Evolutionary conservation across 2,888 invertebrate species (phyloP).

Genomic region (Drosophila affinis): DNA sequence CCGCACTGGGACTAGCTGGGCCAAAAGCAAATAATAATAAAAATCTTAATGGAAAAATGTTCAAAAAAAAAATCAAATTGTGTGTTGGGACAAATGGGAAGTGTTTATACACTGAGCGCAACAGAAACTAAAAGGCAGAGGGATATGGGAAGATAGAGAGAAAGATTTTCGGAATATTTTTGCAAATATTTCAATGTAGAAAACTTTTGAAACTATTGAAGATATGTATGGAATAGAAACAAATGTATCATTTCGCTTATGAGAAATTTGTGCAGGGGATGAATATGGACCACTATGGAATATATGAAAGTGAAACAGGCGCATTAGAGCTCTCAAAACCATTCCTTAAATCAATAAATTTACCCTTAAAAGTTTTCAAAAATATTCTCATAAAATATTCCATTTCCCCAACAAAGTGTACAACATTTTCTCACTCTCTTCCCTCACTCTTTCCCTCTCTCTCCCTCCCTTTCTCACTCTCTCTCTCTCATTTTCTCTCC

Average conservation of each 20-base stretch:
- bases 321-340: no score
- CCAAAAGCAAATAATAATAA: slow-evolving; percentile 63
- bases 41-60: slow-evolving; percentile 33
- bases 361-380: not conserved
- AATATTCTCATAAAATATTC: not conserved
- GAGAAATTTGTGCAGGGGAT: no score
- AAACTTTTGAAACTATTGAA: no score
- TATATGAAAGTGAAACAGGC: no score
- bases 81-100: not conserved
- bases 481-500: not conserved
- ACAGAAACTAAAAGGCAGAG: not conserved
- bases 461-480: no score
- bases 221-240: no score
- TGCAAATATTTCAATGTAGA: no score
- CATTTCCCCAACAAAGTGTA: not conserved
- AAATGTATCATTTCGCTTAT: no score
- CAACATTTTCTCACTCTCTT: not conserved
- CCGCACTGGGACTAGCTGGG: slow-evolving; percentile 22
- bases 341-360: not conserved
- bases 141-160: not conserved
- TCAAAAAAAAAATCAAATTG: slow-evolving; percentile 4
- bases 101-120: slow-evolving; percentile 8
- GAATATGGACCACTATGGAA: no score
- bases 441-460: no score
- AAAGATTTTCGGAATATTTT: not conserved